Percentiles rank a stretch among this genome's conserved stretches.
Evolutionary conservation across 2,113 vertebrate genomes (phyloP).

Genomic region (Cichladusa arquata): DNA sequence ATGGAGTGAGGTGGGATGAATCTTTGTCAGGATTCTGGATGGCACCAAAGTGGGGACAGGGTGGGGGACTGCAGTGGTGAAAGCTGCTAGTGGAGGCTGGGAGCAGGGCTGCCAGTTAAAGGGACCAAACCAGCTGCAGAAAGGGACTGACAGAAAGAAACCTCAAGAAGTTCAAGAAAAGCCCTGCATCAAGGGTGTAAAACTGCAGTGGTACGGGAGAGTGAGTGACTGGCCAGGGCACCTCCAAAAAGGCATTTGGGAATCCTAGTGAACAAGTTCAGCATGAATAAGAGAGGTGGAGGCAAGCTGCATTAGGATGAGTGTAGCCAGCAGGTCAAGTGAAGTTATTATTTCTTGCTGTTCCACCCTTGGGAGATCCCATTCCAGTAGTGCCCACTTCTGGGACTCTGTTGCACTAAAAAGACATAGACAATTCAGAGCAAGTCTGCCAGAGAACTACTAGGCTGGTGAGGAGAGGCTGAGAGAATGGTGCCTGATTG

Average conservation of each 20-base stretch:
- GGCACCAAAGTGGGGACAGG: not conserved
- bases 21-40: not conserved
- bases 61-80: fast-evolving
- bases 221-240: not conserved
- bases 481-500: fast-evolving
- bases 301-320: not conserved
- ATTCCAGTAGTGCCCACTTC: not conserved
- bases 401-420: not conserved
- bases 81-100: not conserved
- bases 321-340: not conserved
- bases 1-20: not conserved
- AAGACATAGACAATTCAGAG: not conserved
- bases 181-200: not conserved
- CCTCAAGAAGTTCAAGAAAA: not conserved
- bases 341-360: not conserved
- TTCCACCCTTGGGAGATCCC: not conserved
- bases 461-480: not conserved
- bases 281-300: not conserved
- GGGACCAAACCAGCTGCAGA: not conserved
- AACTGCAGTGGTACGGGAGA: not conserved
- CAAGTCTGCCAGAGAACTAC: not conserved
- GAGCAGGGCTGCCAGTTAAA: not conserved
- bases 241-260: not conserved
- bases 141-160: not conserved
- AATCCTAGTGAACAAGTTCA: not conserved